A percentile compares a stretch with the other conserved stretches of the same genome.
phyloP scores from a whole-genome alignment of 2,888 invertebrate genomes.

The Willowsia nigromaculata region DNA sequence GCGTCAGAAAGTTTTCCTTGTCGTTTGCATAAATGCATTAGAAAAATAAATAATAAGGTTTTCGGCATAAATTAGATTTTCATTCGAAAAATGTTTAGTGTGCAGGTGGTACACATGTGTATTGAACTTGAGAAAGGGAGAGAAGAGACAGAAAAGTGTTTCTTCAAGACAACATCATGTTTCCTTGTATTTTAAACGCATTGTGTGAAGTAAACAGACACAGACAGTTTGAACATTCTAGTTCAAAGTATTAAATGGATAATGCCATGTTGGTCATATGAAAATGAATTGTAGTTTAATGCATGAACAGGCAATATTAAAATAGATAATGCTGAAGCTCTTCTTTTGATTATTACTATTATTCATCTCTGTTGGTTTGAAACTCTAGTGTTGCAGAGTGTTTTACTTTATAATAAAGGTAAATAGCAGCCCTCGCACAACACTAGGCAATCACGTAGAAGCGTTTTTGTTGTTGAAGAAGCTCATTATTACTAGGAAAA shows the following conservation, averaged over 20 bases:
- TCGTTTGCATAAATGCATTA: slow-evolving; percentile 39
- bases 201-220: neutral
- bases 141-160: neutral
- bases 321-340: neutral
- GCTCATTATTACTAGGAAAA: slow-evolving; percentile 22
- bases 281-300: slow-evolving; percentile 4
- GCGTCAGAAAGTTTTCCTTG: slow-evolving; percentile 1
- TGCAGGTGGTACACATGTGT: slow-evolving; percentile 35
- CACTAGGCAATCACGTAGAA: slow-evolving; percentile 1
- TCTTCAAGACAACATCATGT: neutral
- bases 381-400: neutral
- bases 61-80: slow-evolving; percentile 39
- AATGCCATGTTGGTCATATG: slow-evolving; percentile 13
- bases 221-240: slow-evolving; percentile 15
- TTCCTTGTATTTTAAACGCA: neutral
- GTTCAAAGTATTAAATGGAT: slow-evolving; percentile 23
- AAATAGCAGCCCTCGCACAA: neutral
- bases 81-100: slow-evolving; percentile 25
- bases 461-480: slow-evolving; percentile 1
- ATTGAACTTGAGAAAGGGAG: neutral
- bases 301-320: neutral
- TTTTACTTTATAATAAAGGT: slow-evolving; percentile 1
- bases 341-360: neutral
- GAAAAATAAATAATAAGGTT: slow-evolving; percentile 23
- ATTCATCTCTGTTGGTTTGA: neutral